Percentiles rank a stretch among this genome's conserved stretches.
These are phyloP conservation scores for Mormyrops attenuatus DNA, from an alignment of 2,797 vertebrate genomes.

Conservation along the genomic window DNA sequence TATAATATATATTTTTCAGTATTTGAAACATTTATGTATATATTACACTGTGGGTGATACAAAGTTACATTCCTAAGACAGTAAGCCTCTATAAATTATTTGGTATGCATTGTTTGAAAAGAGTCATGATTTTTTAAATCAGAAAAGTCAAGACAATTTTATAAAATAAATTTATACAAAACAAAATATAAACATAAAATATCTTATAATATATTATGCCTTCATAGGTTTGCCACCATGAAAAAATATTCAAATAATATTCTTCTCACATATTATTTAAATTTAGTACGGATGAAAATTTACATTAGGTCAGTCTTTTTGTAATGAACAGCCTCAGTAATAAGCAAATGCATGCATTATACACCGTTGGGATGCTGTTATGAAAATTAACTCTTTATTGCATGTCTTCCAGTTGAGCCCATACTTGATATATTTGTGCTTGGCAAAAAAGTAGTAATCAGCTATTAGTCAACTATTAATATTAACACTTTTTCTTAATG, in stretches of 20 bases:
- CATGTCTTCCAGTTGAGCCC: not conserved
- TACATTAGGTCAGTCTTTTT: not conserved
- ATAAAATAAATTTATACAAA: not conserved
- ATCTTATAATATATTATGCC: not conserved
- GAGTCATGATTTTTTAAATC: not conserved
- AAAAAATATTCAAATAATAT: not conserved
- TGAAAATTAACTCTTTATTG: not conserved
- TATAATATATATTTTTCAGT: not conserved
- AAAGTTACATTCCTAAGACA: not conserved
- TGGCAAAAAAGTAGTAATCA: not conserved
- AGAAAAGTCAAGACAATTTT: not conserved
- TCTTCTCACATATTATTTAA: not conserved
- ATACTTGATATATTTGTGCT: not conserved
- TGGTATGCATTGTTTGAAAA: not conserved
- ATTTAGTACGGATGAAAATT: not conserved
- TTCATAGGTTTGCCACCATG: not conserved
- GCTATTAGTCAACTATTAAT: not conserved
- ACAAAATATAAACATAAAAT: not conserved
- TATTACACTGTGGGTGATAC: not conserved
- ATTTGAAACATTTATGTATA: not conserved
- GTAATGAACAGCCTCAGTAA: not conserved
- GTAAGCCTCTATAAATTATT: not conserved
- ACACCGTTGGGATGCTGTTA: not conserved
- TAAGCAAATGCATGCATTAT: not conserved
- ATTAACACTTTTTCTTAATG: not conserved